Conservation (phyloP, 2,888 invertebrate species). For the Rotaria socialis region DNA sequence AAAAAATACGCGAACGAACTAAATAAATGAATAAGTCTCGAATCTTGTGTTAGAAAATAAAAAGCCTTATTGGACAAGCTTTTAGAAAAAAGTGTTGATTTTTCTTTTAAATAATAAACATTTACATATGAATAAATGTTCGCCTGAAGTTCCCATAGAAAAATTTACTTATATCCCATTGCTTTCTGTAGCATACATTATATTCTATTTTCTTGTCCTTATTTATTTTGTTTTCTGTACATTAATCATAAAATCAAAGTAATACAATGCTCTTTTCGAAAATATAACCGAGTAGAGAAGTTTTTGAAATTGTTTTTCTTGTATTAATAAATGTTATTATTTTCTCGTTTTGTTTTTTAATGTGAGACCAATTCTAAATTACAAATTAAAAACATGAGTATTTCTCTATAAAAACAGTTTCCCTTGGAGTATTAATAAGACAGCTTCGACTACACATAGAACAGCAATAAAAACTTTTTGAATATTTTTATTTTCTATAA, state of each 20-base stretch:
- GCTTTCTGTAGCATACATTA: not conserved
- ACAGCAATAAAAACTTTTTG: too few species aligned
- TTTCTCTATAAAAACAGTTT: too few species aligned
- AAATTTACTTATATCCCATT: not conserved
- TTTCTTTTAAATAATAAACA: not conserved
- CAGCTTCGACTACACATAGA: too few species aligned
- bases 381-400: not conserved
- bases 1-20: not conserved
- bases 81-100: not conserved
- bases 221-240: not conserved
- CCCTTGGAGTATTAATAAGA: too few species aligned
- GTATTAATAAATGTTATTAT: too few species aligned
- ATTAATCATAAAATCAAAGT: not conserved
- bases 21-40: not conserved
- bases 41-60: not conserved
- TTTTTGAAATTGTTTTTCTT: not conserved
- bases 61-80: not conserved
- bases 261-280: not conserved
- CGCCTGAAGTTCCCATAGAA: not conserved
- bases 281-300: not conserved
- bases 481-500: too few species aligned
- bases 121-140: not conserved
- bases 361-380: not conserved
- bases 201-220: not conserved
- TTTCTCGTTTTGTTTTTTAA: not conserved